Conservation (phyloP, 2,797 vertebrate species). For the Paedocypris micromegethes region DNA sequence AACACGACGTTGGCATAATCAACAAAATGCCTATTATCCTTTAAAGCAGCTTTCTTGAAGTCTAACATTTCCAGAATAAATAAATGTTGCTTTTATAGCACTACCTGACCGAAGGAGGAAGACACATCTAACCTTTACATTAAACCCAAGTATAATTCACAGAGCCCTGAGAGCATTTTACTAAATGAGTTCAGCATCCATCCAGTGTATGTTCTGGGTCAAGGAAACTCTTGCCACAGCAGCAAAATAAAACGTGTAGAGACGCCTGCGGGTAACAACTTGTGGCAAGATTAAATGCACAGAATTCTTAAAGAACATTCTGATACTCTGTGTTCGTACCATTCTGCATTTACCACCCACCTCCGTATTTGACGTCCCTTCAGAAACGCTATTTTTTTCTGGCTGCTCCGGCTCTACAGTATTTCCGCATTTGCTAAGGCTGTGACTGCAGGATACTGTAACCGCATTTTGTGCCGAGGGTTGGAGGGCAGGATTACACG, state of each 20-base stretch:
- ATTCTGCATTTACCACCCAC: too few species aligned
- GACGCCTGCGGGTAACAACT: conserved; percentile 9
- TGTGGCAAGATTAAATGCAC: conserved; percentile 7
- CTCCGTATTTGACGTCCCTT: too few species aligned
- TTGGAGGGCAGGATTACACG: conserved; percentile 24
- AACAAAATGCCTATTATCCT: too few species aligned
- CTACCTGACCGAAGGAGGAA: conserved; percentile 1
- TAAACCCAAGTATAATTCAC: neutral
- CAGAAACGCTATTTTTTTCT: conserved; percentile 1
- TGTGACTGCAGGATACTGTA: conserved; percentile 30
- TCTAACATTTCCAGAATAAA: too few species aligned
- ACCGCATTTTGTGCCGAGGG: conserved; percentile 25
- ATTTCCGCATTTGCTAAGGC: conserved; percentile 9
- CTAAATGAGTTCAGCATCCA: conserved; percentile 8
- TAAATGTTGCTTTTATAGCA: neutral
- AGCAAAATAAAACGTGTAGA: neutral
- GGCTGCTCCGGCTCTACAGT: neutral
- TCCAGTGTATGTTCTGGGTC: conserved; percentile 7
- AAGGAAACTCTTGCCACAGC: neutral
- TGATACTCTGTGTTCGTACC: too few species aligned
- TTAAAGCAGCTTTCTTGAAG: too few species aligned
- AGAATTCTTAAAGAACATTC: neutral
- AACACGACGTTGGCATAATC: too few species aligned
- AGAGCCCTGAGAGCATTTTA: neutral
- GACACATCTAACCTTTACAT: conserved; percentile 1